These are phyloP conservation scores for Marasmarcha lunaedactyla DNA, from an alignment of 2,888 invertebrate species.

Conservation along the genomic window DNA sequence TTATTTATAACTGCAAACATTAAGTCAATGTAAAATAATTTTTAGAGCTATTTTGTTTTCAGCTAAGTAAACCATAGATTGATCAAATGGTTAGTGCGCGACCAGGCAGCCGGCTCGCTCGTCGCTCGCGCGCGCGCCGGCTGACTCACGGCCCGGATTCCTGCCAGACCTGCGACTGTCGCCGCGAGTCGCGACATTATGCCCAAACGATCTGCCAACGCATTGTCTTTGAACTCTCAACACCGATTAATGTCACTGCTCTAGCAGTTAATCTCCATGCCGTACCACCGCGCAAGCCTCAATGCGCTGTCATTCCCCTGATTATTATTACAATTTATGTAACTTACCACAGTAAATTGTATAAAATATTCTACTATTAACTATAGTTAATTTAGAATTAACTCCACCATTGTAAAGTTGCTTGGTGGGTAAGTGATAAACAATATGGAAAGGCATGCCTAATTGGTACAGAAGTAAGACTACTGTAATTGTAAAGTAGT, in stretches of 20 bases:
- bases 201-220: slow-evolving; percentile 63
- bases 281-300: slow-evolving; percentile 18
- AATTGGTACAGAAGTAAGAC: too few relatives aligned
- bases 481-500: too few relatives aligned
- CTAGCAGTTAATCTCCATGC: slow-evolving; percentile 28
- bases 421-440: too few relatives aligned
- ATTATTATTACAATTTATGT: slow-evolving; percentile 1
- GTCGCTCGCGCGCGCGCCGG: slow-evolving; percentile 19
- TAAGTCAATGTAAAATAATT: too few relatives aligned
- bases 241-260: slow-evolving; percentile 46
- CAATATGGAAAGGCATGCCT: too few relatives aligned
- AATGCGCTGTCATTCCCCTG: neutral
- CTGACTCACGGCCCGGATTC: slow-evolving; percentile 62
- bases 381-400: neutral
- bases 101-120: slow-evolving; percentile 26
- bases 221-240: slow-evolving; percentile 63
- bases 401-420: neutral
- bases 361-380: slow-evolving; percentile 1
- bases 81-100: too few relatives aligned
- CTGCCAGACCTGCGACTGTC: slow-evolving; percentile 38
- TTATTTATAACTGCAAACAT: too few relatives aligned
- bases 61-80: too few relatives aligned
- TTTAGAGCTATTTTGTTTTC: too few relatives aligned
- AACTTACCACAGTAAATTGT: neutral
- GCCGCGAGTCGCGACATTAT: slow-evolving; percentile 45